These are phyloP conservation scores for Phyllostomus hastatus DNA, from an alignment of 2,113 vertebrate species.

Conservation along the genomic window DNA sequence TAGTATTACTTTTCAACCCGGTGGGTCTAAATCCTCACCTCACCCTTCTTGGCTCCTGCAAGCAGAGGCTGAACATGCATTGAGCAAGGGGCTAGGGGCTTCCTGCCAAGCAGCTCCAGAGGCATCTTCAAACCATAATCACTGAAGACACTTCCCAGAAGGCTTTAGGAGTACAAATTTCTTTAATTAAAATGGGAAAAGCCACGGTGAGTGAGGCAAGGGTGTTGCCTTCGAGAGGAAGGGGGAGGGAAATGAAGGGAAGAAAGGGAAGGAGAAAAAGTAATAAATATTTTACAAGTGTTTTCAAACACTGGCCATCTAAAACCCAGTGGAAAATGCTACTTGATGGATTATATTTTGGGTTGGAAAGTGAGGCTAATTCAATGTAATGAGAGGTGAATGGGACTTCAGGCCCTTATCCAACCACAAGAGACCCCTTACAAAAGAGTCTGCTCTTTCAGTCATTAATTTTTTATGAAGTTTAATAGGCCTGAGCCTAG, in stretches of 20 bases:
- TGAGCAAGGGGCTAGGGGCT: neutral
- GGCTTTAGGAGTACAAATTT: slow-evolving; percentile 48
- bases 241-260: neutral
- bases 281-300: slow-evolving; percentile 52
- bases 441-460: slow-evolving; percentile 87
- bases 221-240: neutral
- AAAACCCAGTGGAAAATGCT: slow-evolving; percentile 64
- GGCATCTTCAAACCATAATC: slow-evolving; percentile 5
- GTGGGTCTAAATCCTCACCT: neutral
- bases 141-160: slow-evolving; percentile 49
- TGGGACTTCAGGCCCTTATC: slow-evolving; percentile 75
- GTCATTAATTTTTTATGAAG: slow-evolving; percentile 94
- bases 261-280: slow-evolving; percentile 30
- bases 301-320: slow-evolving; percentile 54
- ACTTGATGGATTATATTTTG: slow-evolving; percentile 74
- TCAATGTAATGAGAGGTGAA: slow-evolving; percentile 80
- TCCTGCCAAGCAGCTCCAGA: slow-evolving; percentile 4
- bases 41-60: neutral
- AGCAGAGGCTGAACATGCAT: neutral
- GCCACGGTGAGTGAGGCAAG: neutral
- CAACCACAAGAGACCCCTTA: slow-evolving; percentile 86
- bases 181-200: slow-evolving; percentile 72
- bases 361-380: slow-evolving; percentile 78
- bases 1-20: neutral
- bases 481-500: slow-evolving; percentile 91